Percentiles rank a stretch among this genome's conserved stretches.
phyloP scores from a whole-genome alignment of 2,888 invertebrate species.

The Onthophagus sagittarius region DNA sequence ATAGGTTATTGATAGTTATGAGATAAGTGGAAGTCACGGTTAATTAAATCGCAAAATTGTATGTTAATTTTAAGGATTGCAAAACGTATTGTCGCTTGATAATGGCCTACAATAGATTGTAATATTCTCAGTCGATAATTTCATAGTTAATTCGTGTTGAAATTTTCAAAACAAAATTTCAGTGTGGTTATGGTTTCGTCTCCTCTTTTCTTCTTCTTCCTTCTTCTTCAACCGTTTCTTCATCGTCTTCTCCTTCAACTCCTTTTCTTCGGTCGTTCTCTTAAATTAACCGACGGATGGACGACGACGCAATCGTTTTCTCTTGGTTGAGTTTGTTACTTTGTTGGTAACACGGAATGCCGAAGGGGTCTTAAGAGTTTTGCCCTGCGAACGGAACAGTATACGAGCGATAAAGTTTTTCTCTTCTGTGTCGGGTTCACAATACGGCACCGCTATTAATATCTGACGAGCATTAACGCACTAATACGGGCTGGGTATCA shows the following conservation, averaged over 20 bases:
- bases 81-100: background rate
- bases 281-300: conserved; percentile 2
- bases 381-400: background rate
- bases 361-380: background rate
- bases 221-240: background rate
- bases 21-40: background rate
- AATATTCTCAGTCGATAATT: no score
- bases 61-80: background rate
- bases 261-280: background rate
- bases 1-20: background rate
- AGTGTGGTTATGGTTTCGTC: background rate
- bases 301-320: background rate
- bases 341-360: conserved; percentile 7
- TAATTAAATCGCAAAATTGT: background rate
- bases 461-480: conserved; percentile 40
- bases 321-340: background rate
- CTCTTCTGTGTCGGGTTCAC: conserved; percentile 15
- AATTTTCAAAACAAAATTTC: background rate
- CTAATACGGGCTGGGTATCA: conserved; percentile 40
- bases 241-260: background rate
- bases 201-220: background rate
- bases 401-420: conserved; percentile 3
- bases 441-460: conserved; percentile 35
- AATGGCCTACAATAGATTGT: background rate
- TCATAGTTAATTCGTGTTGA: no score